Evolutionary conservation across 2,797 vertebrate species (phyloP), one percentile per base, ranked within the genome.

Genomic region (Gallinago solitaria): DNA sequence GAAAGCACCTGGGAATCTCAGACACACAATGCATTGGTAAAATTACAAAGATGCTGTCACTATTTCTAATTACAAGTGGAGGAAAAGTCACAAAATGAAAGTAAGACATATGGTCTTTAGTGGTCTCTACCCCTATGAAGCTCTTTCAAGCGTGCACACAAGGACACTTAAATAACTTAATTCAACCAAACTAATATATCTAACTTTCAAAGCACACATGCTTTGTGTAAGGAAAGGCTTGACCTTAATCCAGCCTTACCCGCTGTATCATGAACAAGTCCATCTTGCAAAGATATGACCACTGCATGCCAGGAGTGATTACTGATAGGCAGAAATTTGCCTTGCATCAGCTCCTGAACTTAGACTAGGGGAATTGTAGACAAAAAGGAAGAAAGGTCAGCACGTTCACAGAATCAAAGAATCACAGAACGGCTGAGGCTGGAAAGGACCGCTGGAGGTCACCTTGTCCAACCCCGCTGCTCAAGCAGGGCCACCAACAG

Each of bases 31-130:
- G 33, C 25, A 50, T 48, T 79, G 69, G 30, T 90, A 60, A 94
- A 83, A 95, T 83, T 75, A 89, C 74, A 43, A 56, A 74, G 64
- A 73, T 83, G 20, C 28, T 91, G 76, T 73, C 48, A 35, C 48
- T 90, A 19, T 93, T 94, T 94, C 65, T 35, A 94, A 33, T 65
- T 91, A 67, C 47, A 92, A 81, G 43, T 59, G 37, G 28, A 74
- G 15, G 60, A 37, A 87, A 96, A 94, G 45, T 87, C 67, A 83
- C 59, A 80, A 32, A 64, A 57, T 69, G 54, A 91, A 87, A 64
- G 28, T 63, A 85, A 88, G 82, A 50, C 35, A 56, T 7, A 6
- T 54, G 25, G 33, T 54, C 35, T 88, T 87, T 48, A 18, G 43
- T 21, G 5, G 28, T 70, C 35, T 92, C 48, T 70, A 16, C 17